Evolutionary conservation across 2,797 vertebrate species (phyloP).

Genomic region (Micrastur ruficollis): DNA sequence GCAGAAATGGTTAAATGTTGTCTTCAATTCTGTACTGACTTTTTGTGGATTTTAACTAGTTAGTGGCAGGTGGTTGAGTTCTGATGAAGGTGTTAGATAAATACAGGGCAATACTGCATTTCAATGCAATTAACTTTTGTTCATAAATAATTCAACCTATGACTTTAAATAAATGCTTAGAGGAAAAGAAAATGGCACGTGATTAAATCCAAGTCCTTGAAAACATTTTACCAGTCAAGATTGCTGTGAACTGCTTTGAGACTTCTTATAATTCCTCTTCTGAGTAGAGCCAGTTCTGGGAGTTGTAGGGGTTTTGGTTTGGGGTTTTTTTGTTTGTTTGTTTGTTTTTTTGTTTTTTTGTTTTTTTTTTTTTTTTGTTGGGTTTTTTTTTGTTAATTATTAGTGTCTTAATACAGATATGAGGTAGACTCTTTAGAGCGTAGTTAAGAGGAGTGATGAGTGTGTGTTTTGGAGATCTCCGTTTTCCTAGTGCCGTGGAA

Average conservation of each 20-base stretch:
- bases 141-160: conserved; percentile 40
- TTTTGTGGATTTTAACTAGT: neutral
- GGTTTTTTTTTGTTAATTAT: neutral
- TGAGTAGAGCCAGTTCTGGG: neutral
- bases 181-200: conserved; percentile 8
- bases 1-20: neutral
- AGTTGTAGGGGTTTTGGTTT: neutral
- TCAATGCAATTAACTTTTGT: conserved; percentile 33
- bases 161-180: conserved; percentile 36
- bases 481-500: neutral
- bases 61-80: neutral
- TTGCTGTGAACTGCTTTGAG: neutral
- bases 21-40: neutral
- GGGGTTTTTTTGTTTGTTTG: neutral
- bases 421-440: neutral
- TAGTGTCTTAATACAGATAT: fast-evolving
- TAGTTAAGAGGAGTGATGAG: neutral
- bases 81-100: neutral
- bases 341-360: too few species aligned
- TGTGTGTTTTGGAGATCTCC: neutral
- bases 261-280: neutral
- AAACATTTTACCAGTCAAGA: neutral
- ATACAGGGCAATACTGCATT: neutral
- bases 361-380: neutral
- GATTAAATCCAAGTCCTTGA: conserved; percentile 35